phyloP scores from a whole-genome alignment of 2,888 invertebrate species.

The Argyresthia albistria region DNA sequence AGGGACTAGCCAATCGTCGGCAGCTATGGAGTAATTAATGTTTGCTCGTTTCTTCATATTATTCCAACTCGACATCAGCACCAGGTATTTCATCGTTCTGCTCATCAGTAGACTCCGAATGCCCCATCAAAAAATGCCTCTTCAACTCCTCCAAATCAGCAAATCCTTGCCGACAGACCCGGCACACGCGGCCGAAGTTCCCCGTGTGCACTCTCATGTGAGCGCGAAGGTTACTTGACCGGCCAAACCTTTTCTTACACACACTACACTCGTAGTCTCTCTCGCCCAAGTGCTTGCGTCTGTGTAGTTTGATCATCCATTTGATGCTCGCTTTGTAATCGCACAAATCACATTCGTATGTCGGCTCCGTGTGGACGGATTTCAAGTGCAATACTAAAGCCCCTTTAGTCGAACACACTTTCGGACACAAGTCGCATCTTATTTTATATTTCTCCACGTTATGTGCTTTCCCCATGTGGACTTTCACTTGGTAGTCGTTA shows the following conservation, averaged over 20 bases:
- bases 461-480: constrained; percentile 49
- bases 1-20: no score
- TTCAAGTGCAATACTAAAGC: constrained; percentile 66
- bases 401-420: constrained; percentile 57
- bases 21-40: no score
- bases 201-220: constrained; percentile 56
- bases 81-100: no score
- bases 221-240: constrained; percentile 58
- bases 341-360: constrained; percentile 42
- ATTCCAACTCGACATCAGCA: no score
- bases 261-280: constrained; percentile 65
- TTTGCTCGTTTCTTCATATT: no score
- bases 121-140: constrained; percentile 18
- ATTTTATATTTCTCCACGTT: constrained; percentile 46
- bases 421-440: constrained; percentile 52
- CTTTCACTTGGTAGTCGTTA: constrained; percentile 39
- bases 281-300: constrained; percentile 59
- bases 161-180: constrained; percentile 39
- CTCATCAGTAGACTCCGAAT: no score
- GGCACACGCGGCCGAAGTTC: constrained; percentile 35
- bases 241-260: constrained; percentile 66
- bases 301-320: constrained; percentile 50
- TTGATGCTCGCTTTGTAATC: constrained; percentile 42
- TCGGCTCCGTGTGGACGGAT: constrained; percentile 47
- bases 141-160: constrained; percentile 27